phyloP scores from a whole-genome alignment of 2,113 vertebrate species.

The Lutjanus erythropterus region DNA sequence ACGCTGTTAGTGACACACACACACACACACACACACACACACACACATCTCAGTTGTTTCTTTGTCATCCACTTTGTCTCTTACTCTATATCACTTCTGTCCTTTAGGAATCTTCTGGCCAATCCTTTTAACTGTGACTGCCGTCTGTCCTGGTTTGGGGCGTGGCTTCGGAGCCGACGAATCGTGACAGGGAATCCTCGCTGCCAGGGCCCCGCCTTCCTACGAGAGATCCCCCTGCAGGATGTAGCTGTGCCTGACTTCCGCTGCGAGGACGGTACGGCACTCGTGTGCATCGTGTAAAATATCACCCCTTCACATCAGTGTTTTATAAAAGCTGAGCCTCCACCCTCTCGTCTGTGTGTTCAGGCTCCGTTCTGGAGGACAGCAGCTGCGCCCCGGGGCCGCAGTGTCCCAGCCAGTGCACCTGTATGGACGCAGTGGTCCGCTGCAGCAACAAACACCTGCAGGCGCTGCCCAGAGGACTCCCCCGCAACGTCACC shows the following conservation, averaged over 20 bases:
- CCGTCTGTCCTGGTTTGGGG: constrained; percentile 94
- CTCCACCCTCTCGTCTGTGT: accelerated
- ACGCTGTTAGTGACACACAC: constrained; percentile 81
- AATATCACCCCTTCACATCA: not conserved
- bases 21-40: constrained; percentile 16
- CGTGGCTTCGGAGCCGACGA: constrained; percentile 94
- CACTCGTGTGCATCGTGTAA: not conserved
- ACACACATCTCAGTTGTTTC: not conserved
- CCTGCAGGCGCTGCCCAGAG: constrained; percentile 90
- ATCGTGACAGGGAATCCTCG: constrained; percentile 97
- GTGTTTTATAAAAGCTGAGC: too few species aligned
- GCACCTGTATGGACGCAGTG: constrained; percentile 93
- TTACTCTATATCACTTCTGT: not conserved
- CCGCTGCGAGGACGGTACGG: constrained; percentile 93
- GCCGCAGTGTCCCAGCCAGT: constrained; percentile 92
- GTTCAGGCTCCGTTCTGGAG: constrained; percentile 86
- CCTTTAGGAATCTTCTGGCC: constrained; percentile 92
- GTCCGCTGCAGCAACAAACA: constrained; percentile 99
- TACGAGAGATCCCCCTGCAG: constrained; percentile 96
- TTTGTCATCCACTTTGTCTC: accelerated
- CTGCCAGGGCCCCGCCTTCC: constrained; percentile 93
- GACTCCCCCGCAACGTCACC: constrained; percentile 94
- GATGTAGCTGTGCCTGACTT: constrained; percentile 95
- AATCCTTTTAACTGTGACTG: constrained; percentile 98
- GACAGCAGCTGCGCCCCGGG: constrained; percentile 90